Base-by-base conservation (phyloP, 2,888 invertebrate species). In the Hyppa rectilinea region DNA sequence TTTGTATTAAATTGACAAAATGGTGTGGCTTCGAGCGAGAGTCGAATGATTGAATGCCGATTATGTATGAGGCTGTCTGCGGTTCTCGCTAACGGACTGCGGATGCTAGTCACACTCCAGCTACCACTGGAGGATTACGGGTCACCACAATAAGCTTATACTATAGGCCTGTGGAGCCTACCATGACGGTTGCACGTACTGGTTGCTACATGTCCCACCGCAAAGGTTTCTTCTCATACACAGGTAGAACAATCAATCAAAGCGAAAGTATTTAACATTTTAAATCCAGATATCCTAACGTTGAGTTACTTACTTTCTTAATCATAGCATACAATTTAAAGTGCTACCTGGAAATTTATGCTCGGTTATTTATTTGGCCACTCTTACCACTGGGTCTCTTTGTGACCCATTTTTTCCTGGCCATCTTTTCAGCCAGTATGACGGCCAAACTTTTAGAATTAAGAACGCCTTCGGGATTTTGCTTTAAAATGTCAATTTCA, bases 1-100 rank as follows among this genome's bases (percentile, higher is more conserved):
- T 70, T 77, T 63, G 81, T 71, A 70, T 76, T 60, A 60, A 76
- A 80, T 80, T 77, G 80, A 56, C 81, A 76, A 76, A 81, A 81
- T 76, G 77, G 50, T 40, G 76, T 17, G 45, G 34, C 6, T 50
- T 34, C 60, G 47, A 56, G 61, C 56, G 14, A 29, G 60, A 61
- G 56, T 75, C 34, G 49, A 76, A 69, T 81, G 75, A 70, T 78
- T 69, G 76, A 75, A 80, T 60, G 63, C 50, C 59, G 49, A 80
- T 77, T 69, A 76, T 80, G 81, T 52, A 49, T 76, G 81, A 80
- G 68, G 49, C 34, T 62, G 38, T 68, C 53, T 75, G 77, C 69
- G 62, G 77, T 75, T 36, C 6, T 47, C 38, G 62, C 34, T 55
- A 55, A 63, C 59, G 38, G 34, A 68, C 53, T 62, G 47, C 77